Conservation (phyloP, 2,888 invertebrate species). For the Tolmerus cingulatus region DNA sequence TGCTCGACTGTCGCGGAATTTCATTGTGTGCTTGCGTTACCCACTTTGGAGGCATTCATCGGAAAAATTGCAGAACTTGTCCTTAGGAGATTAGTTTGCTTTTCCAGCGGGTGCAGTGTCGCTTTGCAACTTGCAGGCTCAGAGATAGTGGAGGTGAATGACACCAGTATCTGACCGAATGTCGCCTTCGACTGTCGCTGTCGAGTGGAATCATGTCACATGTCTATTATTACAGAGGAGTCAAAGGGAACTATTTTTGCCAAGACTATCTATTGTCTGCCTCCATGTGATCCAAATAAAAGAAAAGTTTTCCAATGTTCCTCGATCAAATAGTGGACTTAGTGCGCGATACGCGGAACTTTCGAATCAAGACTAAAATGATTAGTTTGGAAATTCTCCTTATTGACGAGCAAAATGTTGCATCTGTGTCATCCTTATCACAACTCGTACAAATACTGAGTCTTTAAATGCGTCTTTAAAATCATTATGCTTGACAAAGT, state of each 20-base stretch:
- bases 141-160: background rate
- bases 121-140: background rate
- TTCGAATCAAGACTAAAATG: too few species aligned
- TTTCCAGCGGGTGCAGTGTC: background rate
- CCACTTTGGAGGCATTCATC: background rate
- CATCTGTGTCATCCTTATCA: too few species aligned
- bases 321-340: background rate
- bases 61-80: background rate
- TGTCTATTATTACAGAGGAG: background rate
- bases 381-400: too few species aligned
- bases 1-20: background rate
- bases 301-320: background rate
- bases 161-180: background rate
- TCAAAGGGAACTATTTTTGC: background rate
- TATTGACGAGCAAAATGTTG: too few species aligned
- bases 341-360: too few species aligned
- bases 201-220: background rate
- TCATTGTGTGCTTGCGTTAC: background rate
- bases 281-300: background rate
- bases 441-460: too few species aligned
- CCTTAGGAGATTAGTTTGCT: background rate
- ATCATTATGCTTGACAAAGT: too few species aligned
- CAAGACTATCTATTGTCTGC: background rate
- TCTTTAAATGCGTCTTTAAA: too few species aligned
- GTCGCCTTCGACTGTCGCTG: background rate